Evolutionary conservation across 2,113 vertebrate species (phyloP).

Genomic region (Sitta europaea): DNA sequence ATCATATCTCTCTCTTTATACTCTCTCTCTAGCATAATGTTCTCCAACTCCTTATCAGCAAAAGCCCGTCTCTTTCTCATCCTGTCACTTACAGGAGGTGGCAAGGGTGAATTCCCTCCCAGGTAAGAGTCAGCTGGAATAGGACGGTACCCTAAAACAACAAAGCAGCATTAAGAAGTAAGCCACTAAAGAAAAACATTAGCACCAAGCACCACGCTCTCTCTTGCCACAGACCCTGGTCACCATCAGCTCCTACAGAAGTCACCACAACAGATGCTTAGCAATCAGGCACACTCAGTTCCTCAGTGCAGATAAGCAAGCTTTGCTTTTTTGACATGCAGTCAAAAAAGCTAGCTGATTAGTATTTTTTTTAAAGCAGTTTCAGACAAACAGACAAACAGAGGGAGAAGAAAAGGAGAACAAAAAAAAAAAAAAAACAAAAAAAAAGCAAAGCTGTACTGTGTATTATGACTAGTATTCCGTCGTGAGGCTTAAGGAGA

Average conservation of each 20-base stretch:
- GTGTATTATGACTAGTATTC: neutral
- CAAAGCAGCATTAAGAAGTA: neutral
- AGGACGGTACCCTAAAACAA: conserved; percentile 88
- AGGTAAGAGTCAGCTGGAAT: conserved; percentile 85
- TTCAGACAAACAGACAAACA: neutral
- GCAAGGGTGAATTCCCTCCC: conserved; percentile 79
- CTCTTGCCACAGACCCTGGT: neutral
- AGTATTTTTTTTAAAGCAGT: neutral
- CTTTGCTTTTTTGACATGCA: neutral
- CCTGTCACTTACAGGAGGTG: conserved; percentile 93
- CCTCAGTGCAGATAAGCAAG: neutral
- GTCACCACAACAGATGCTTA: neutral
- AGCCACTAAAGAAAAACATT: neutral
- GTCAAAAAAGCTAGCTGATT: neutral
- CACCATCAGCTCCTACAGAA: neutral
- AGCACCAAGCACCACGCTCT: rapidly evolving
- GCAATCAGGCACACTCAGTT: neutral
- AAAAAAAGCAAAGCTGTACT: neutral
- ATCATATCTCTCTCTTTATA: conserved; percentile 95
- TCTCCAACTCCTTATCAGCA: conserved; percentile 97
- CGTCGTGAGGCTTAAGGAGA: neutral
- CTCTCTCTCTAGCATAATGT: conserved; percentile 96
- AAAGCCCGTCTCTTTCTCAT: conserved; percentile 98
- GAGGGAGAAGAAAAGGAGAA: rapidly evolving
- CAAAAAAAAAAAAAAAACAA: neutral